These are phyloP conservation scores for Oncorhynchus kisutch DNA, from an alignment of 2,113 vertebrate genomes.

Conservation along the genomic window DNA sequence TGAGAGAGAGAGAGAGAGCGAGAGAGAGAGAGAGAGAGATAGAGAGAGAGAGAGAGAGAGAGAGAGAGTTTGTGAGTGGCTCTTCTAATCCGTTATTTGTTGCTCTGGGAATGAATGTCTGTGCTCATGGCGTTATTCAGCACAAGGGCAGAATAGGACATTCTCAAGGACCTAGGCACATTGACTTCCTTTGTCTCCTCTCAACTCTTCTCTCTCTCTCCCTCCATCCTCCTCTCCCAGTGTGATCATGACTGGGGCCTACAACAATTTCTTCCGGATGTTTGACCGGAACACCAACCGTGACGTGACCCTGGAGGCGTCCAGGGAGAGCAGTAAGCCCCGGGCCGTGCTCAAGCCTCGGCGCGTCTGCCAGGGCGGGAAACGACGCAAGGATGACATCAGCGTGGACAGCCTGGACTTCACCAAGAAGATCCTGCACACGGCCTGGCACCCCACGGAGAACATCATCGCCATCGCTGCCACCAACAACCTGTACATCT, in stretches of 20 bases:
- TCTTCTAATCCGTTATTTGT: too few species aligned
- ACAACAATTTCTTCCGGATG: slow-evolving; percentile 99
- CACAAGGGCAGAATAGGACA: too few species aligned
- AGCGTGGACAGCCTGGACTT: slow-evolving; percentile 98
- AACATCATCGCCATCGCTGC: slow-evolving; percentile 99
- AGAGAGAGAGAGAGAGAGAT: too few species aligned
- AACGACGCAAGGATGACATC: slow-evolving; percentile 91
- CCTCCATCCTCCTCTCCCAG: slow-evolving; percentile 58
- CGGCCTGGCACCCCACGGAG: slow-evolving; percentile 94
- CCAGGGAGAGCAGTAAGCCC: slow-evolving; percentile 92
- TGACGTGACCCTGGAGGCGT: slow-evolving; percentile 95
- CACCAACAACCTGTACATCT: slow-evolving; percentile 99
- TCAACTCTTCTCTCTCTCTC: background rate
- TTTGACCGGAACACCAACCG: slow-evolving; percentile 97
- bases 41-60: too few species aligned
- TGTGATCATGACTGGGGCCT: slow-evolving; percentile 98
- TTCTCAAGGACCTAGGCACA: background rate
- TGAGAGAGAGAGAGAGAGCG: too few species aligned
- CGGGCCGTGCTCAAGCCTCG: slow-evolving; percentile 91
- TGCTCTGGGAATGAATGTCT: background rate
- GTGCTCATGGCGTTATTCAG: too few species aligned
- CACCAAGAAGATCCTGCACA: slow-evolving; percentile 98
- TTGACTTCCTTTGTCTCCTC: background rate
- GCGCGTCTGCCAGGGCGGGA: slow-evolving; percentile 87
- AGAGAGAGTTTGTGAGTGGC: too few species aligned